Evolutionary conservation across 2,113 vertebrate species (phyloP), one percentile per base, ranked within the genome.

Genomic region (Anseranas semipalmata): DNA sequence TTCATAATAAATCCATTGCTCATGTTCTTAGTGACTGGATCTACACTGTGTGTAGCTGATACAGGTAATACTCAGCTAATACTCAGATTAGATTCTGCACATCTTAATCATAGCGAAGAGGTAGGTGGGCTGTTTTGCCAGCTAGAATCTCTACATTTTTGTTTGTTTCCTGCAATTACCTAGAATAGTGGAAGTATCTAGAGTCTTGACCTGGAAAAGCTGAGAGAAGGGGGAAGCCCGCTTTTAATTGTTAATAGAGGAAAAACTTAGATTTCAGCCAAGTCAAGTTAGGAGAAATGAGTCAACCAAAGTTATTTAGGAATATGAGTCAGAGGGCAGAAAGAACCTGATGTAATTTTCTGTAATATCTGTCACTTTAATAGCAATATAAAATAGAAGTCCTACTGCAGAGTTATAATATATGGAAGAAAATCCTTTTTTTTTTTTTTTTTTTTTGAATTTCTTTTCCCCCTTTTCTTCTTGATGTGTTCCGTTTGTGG

Each of bases 291-390:
- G 73, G 76, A 95, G 73, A 85, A 75, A 87, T 96, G 90, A 96
- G 60, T 95, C 95, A 93, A 18, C 25, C 65, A 3, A 7, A 86
- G 63, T 86, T 89, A 92, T 90, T 94, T 68, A 66, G 41, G 89
- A 95, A 10, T 18, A 46, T 96, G 96, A 97, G 92, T 94, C 92
- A 97, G 79, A 93, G 83, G 53, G 33, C 68, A 85, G 92, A 91
- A 68, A 56, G 84, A 91, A 65, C 86, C 56, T 82, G 88, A 56
- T 80, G 73, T 78, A 7, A 84, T 88, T 73, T 53, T 48, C 75
- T 76, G 89, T 58, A 24, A 12, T 71, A 83, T 19, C 90, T 81
- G 59, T 85, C 3, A 0, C 60, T 67, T 59, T 0, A 30, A 13
- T 1, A 86, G 65, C 15, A 1, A 30, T 4, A 21, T 56, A 43